These are phyloP conservation scores for Chelonoidis abingdonii DNA, from an alignment of 2,113 vertebrate species.

Conservation along the genomic window DNA sequence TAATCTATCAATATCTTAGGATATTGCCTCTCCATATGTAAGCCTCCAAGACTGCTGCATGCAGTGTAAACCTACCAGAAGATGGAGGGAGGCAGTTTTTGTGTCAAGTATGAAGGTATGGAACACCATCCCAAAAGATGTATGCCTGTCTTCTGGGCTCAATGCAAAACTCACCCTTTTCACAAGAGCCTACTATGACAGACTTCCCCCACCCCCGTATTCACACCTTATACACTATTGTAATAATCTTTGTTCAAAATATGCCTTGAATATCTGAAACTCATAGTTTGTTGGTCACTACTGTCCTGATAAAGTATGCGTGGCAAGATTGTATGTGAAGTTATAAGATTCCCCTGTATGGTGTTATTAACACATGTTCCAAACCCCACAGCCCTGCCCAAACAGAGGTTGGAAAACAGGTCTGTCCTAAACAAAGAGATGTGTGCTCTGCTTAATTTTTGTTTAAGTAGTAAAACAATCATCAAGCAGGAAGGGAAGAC, in stretches of 20 bases:
- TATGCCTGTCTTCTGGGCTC: not conserved
- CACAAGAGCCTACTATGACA: not conserved
- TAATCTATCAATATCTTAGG: not conserved
- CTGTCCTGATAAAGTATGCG: not conserved
- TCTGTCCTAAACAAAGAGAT: not conserved
- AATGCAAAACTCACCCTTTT: not conserved
- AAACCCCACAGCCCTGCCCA: not conserved
- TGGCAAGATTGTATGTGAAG: not conserved
- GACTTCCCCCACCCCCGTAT: not conserved
- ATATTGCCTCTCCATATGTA: not conserved
- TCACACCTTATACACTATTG: not conserved
- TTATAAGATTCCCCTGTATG: not conserved
- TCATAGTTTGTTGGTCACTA: not conserved
- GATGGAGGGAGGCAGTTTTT: not conserved
- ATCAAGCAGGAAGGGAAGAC: not conserved
- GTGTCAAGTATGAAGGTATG: not conserved
- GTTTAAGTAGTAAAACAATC: not conserved
- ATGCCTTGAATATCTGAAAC: not conserved
- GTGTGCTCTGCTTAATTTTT: not conserved
- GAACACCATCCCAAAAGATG: not conserved
- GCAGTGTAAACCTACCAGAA: not conserved
- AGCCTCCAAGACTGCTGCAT: not conserved
- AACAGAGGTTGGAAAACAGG: not conserved
- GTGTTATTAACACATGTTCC: not conserved
- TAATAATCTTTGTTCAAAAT: not conserved